A percentile compares a stretch with the other conserved stretches of the same genome.
Evolutionary conservation across 2,113 vertebrate species (phyloP).

Genomic region (Cricetomys ansorgei): DNA sequence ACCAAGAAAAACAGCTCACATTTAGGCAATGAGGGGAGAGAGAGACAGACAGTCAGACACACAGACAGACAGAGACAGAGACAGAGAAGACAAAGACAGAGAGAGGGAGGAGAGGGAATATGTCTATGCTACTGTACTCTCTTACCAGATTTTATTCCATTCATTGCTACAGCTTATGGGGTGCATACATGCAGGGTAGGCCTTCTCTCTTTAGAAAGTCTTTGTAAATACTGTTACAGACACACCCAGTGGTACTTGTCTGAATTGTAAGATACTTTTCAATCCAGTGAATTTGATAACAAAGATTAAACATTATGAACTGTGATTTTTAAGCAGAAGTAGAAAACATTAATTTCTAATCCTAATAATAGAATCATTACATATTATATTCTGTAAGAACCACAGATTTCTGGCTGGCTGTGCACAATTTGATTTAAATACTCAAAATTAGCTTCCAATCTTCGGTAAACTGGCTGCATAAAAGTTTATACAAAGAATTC

Average conservation of each 20-base stretch:
- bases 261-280: neutral
- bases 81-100: neutral
- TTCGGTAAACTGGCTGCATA: neutral
- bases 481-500: neutral
- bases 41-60: too few relatives aligned
- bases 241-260: neutral
- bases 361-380: constrained; percentile 3
- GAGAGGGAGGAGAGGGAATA: neutral
- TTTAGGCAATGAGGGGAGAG: neutral
- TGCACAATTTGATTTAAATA: constrained; percentile 8
- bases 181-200: neutral
- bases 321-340: neutral
- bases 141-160: neutral
- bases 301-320: neutral
- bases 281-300: neutral
- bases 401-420: neutral
- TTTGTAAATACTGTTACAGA: neutral
- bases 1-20: neutral
- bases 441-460: constrained; percentile 13
- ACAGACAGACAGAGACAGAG: too few relatives aligned
- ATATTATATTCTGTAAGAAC: neutral
- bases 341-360: constrained; percentile 5
- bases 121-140: too few relatives aligned
- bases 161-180: neutral
- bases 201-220: neutral